phyloP scores from a whole-genome alignment of 2,113 vertebrate genomes.

The Cottus gobio region DNA sequence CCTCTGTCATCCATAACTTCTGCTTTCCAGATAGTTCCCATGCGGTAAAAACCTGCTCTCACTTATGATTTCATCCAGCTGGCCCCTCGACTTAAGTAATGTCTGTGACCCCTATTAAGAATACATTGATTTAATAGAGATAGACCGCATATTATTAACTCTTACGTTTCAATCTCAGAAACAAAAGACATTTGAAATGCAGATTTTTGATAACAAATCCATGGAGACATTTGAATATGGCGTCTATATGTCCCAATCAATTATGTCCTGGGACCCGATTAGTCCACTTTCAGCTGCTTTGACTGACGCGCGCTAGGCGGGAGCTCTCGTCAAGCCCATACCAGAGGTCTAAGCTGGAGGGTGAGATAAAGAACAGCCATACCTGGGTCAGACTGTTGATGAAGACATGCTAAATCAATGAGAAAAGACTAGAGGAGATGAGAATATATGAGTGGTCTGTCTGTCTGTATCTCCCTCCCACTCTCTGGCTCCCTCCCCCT shows the following conservation, averaged over 20 bases:
- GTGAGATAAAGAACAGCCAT: conserved; percentile 56
- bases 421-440: conserved; percentile 77
- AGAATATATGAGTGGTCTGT: conserved; percentile 72
- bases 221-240: conserved; percentile 24
- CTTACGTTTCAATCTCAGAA: conserved; percentile 5
- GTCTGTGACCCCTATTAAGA: conserved; percentile 48
- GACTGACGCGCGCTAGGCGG: conserved; percentile 61
- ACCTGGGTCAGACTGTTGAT: conserved; percentile 75
- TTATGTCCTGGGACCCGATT: conserved; percentile 25
- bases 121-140: conserved; percentile 43
- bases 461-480: conserved; percentile 66
- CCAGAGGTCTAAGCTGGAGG: conserved; percentile 58
- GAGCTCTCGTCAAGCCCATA: conserved; percentile 47
- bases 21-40: not conserved
- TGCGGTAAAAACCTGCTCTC: conserved; percentile 4
- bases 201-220: conserved; percentile 30
- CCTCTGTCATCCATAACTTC: not conserved
- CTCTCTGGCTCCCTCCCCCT: conserved; percentile 58
- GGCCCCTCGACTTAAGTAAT: conserved; percentile 28
- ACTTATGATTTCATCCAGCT: conserved; percentile 3
- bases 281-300: conserved; percentile 37
- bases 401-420: conserved; percentile 79
- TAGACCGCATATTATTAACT: conserved; percentile 28
- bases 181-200: not conserved
- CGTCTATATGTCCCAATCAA: conserved; percentile 26